A percentile compares a stretch with the other conserved stretches of the same genome.
These are phyloP conservation scores for Patiria miniata DNA, from an alignment of 35 echinoderm and acorn worm species.

Conservation along the genomic window DNA sequence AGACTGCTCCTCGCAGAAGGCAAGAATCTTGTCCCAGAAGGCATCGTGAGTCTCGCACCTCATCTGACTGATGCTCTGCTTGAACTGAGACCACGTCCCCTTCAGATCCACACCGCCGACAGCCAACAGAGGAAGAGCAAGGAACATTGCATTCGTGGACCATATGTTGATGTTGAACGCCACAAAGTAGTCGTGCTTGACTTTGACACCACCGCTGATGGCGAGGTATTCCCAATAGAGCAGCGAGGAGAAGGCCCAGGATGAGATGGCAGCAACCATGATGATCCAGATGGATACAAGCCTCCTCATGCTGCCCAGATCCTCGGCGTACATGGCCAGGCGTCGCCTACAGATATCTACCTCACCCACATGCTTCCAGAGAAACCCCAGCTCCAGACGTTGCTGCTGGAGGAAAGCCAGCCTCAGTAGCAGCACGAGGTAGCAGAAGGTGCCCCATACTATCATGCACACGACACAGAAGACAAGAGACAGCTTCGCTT, in stretches of 20 bases:
- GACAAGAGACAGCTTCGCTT: neutral
- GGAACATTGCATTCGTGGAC: conserved; percentile 46
- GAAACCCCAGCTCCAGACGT: neutral
- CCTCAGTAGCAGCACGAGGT: neutral
- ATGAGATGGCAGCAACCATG: neutral
- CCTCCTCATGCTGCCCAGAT: neutral
- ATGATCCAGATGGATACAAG: neutral
- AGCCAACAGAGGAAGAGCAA: conserved; percentile 42
- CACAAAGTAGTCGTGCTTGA: no score
- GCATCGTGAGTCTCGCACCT: conserved; percentile 1
- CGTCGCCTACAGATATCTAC: neutral
- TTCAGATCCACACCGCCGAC: conserved; percentile 60
- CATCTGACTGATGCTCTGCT: conserved; percentile 47
- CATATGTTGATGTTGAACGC: neutral
- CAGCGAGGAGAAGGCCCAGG: neutral
- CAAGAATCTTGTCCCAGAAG: conserved; percentile 45
- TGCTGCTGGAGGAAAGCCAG: neutral
- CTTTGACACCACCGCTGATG: no score
- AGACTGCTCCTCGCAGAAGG: conserved; percentile 44
- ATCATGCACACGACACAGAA: neutral
- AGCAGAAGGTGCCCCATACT: neutral
- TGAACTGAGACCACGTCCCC: conserved; percentile 49
- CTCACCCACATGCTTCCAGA: neutral
- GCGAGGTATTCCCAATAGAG: neutral
- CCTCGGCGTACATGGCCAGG: neutral